Evolutionary conservation across 2,888 invertebrate species (phyloP).

Genomic region (Sinopyrophorus schimmeli): DNA sequence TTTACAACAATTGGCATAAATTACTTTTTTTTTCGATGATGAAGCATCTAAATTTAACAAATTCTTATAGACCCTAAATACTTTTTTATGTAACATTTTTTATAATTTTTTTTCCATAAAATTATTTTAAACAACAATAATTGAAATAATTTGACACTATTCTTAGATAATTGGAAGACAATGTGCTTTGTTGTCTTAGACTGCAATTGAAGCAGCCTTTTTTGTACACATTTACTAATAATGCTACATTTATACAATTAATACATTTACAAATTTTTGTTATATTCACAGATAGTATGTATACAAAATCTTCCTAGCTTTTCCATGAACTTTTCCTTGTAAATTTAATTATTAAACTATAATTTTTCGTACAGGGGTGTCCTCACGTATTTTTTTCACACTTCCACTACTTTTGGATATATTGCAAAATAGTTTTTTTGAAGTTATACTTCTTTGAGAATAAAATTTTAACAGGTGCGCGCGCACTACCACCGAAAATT

Average conservation of each 20-base stretch:
- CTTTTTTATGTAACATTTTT: slow-evolving; percentile 15
- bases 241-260: slow-evolving; percentile 25
- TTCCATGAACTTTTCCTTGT: too few species aligned
- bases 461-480: too few species aligned
- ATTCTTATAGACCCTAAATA: slow-evolving; percentile 6
- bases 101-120: slow-evolving; percentile 9
- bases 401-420: too few species aligned
- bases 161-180: slow-evolving; percentile 38
- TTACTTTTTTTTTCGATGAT: slow-evolving; percentile 22
- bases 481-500: too few species aligned
- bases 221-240: slow-evolving; percentile 27
- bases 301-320: slow-evolving; percentile 15
- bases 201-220: slow-evolving; percentile 23
- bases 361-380: too few species aligned
- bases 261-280: slow-evolving; percentile 19
- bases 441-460: too few species aligned
- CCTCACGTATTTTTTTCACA: too few species aligned
- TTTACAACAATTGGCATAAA: slow-evolving; percentile 25
- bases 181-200: slow-evolving; percentile 39
- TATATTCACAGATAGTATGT: slow-evolving; percentile 19
- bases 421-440: too few species aligned
- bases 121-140: slow-evolving; percentile 14
- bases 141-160: slow-evolving; percentile 16
- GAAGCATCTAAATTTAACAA: slow-evolving; percentile 27
- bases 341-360: too few species aligned